Evolutionary conservation across 2,113 vertebrate species (phyloP), one percentile per base, ranked within the genome.

Genomic region (Cacatua alba): DNA sequence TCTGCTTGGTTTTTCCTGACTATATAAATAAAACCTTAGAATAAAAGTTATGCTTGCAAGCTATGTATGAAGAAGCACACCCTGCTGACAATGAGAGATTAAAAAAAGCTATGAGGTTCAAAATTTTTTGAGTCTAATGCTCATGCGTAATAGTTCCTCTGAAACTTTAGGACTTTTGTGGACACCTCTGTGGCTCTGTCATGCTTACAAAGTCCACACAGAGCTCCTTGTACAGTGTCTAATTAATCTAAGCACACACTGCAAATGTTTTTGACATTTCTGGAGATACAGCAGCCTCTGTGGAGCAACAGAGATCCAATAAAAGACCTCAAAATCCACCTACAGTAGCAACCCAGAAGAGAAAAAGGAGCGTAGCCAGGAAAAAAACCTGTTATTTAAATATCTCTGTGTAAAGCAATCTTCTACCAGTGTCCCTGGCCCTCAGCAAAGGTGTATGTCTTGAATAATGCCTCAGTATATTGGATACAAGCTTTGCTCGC

Each of bases 391-490:
- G 8, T 57, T 64, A 68, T 82, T 82, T 76, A 69, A 18, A 9
- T 60, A 65, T 76, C 23, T 76, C 8, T 76, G 41, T 57, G n/a
- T 52, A 68, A 44, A 92, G 24, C 55, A 69, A 14, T 81, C 72
- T 94, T 62, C 57, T 91, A 39, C 49, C 1, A 0, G 28, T 94
- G 70, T 94, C 91, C 43, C 28, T 26, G 49, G 41, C 86, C 81
- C 77, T 94, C 77, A 52, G 64, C 59, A 86, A 85, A 88, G 59
- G 67, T 93, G 53, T 31, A 65, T 90, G 59, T 90, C 90, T 92
- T 57, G 65, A 95, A 95, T 89, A 96, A 89, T 84, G 80, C 65
- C 13, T 79, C 81, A 89, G 57, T 95, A 69, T 89, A 93, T 18
- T 91, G 83, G 74, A 82, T 76, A 72, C 52, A 84, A 89, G 78